Evolutionary conservation across 1,140 invertebrate genomes (phyloP).

Genomic region (Drosophila guanche): DNA sequence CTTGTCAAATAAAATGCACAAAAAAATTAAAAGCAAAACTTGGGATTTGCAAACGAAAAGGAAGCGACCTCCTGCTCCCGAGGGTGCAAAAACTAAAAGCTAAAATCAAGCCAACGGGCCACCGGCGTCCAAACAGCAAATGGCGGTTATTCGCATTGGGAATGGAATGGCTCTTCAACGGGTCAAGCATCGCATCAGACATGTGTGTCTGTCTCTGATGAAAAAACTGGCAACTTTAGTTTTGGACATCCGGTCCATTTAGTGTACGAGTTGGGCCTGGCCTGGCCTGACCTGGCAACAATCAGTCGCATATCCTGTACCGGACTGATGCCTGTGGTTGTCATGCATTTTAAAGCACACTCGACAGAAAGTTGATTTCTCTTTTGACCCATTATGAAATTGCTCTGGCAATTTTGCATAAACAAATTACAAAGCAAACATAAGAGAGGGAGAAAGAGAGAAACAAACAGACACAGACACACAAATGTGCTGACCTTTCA

Average conservation of each 20-base stretch:
- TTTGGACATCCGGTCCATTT: slow-evolving; percentile 81
- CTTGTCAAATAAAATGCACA: too few species aligned
- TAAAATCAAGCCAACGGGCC: slow-evolving; percentile 52
- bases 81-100: slow-evolving; percentile 40
- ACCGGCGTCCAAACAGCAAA: slow-evolving; percentile 72
- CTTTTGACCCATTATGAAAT: slow-evolving; percentile 82
- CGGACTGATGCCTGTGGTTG: slow-evolving; percentile 44
- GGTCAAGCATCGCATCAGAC: neutral
- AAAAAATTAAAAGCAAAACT: too few species aligned
- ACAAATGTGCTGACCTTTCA: slow-evolving; percentile 63
- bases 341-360: slow-evolving; percentile 80
- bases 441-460: slow-evolving; percentile 25
- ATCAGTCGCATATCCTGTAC: slow-evolving; percentile 68
- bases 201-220: slow-evolving; percentile 20
- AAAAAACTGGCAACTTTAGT: slow-evolving; percentile 73
- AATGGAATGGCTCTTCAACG: too few species aligned
- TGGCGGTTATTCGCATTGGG: slow-evolving; percentile 50
- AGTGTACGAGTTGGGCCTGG: slow-evolving; percentile 43
- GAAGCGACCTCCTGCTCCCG: slow-evolving; percentile 32
- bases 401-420: slow-evolving; percentile 81
- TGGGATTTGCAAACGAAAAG: slow-evolving; percentile 15
- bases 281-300: slow-evolving; percentile 66
- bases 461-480: too few species aligned
- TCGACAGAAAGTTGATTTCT: slow-evolving; percentile 81
- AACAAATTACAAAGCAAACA: slow-evolving; percentile 81